These are phyloP conservation scores for Coremacera marginata DNA, from an alignment of 2,888 invertebrate species.

Conservation along the genomic window DNA sequence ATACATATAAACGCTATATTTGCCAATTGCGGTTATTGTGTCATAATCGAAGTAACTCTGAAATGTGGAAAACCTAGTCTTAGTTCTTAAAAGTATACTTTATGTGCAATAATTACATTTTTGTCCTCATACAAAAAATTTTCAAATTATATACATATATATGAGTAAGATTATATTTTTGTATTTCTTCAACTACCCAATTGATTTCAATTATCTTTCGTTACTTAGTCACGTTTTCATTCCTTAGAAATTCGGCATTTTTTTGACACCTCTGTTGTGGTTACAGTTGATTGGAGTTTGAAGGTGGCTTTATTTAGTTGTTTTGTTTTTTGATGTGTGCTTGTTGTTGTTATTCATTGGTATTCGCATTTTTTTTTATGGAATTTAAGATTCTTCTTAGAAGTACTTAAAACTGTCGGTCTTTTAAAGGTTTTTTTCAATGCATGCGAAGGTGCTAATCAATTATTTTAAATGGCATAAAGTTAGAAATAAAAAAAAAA, in stretches of 20 bases:
- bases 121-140: too few species aligned
- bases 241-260: background rate
- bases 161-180: too few species aligned
- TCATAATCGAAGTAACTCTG: too few species aligned
- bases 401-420: too few species aligned
- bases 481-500: background rate
- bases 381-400: background rate
- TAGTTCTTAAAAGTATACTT: too few species aligned
- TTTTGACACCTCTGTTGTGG: background rate
- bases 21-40: too few species aligned
- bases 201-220: background rate
- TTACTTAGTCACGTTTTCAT: slow-evolving; percentile 9
- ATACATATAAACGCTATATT: too few species aligned
- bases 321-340: background rate
- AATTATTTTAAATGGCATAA: background rate
- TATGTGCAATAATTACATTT: too few species aligned
- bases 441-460: background rate
- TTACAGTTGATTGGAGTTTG: background rate
- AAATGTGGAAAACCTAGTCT: too few species aligned
- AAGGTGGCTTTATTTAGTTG: background rate
- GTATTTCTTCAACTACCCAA: too few species aligned
- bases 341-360: background rate
- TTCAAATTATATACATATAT: too few species aligned
- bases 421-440: background rate
- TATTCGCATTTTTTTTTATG: background rate